A percentile compares a stretch with the other conserved stretches of the same genome.
phyloP scores from a whole-genome alignment of 2,797 vertebrate species.

The Leucoraja ocellata region DNA sequence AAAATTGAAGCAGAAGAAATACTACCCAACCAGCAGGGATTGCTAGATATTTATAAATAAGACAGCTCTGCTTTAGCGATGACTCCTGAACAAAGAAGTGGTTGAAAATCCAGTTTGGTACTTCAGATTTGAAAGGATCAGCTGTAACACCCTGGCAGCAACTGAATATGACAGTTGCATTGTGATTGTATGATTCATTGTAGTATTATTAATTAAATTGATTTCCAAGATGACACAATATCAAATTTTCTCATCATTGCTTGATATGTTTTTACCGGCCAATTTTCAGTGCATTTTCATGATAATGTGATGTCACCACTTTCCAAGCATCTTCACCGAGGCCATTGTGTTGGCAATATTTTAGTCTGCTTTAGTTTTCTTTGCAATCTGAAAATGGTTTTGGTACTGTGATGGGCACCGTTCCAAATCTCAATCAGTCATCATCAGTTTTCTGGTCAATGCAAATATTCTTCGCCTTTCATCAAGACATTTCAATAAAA shows the following conservation, averaged over 20 bases:
- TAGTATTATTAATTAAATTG: not conserved
- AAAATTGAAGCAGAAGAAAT: not conserved
- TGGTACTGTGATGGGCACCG: not conserved
- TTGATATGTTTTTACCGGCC: not conserved
- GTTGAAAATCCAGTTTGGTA: not conserved
- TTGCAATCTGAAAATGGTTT: not conserved
- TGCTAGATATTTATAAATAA: constrained; percentile 25
- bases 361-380: not conserved
- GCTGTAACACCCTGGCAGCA: not conserved
- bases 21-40: constrained; percentile 6
- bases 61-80: not conserved
- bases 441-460: not conserved
- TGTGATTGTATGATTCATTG: not conserved
- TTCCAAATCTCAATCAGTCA: not conserved
- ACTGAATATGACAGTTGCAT: not conserved
- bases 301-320: constrained; percentile 19
- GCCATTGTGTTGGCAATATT: not conserved
- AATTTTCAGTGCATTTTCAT: not conserved
- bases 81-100: not conserved
- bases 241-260: not conserved
- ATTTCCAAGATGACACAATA: not conserved
- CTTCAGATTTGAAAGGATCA: not conserved
- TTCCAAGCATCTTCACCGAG: not conserved
- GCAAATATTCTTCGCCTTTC: not conserved
- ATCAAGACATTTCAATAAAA: not conserved